These are phyloP conservation scores for Polyommatus iphigenia DNA, from an alignment of 2,888 invertebrate species.

Conservation along the genomic window DNA sequence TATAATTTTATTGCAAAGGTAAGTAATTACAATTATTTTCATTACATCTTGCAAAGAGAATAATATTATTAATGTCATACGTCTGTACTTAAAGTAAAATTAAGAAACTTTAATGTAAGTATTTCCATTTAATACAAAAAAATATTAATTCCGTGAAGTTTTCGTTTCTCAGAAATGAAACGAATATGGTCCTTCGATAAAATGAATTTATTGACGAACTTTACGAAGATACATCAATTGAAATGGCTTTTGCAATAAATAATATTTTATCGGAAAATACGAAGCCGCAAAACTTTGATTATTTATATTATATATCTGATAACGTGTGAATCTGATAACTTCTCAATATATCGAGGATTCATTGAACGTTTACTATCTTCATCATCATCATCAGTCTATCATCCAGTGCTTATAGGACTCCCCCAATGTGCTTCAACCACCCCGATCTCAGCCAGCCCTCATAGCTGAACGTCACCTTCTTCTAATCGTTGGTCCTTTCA, in stretches of 20 bases:
- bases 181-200: constrained; percentile 1
- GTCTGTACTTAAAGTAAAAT: neutral
- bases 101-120: neutral
- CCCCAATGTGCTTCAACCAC: too few relatives aligned
- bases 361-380: neutral
- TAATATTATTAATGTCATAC: neutral
- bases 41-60: neutral
- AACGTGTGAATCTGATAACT: constrained; percentile 2
- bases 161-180: neutral
- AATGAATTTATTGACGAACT: neutral
- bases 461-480: too few relatives aligned
- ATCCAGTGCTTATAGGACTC: too few relatives aligned
- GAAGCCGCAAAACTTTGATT: constrained; percentile 17
- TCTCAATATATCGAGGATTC: neutral
- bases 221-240: constrained; percentile 12
- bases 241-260: constrained; percentile 7
- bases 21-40: neutral
- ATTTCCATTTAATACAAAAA: neutral
- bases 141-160: neutral
- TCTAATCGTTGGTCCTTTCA: too few relatives aligned
- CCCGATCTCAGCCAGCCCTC: too few relatives aligned
- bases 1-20: neutral
- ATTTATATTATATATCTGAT: neutral
- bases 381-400: neutral
- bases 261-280: constrained; percentile 17